Conservation (phyloP, 2,888 invertebrate genomes). For the Drosophila tripunctata region DNA sequence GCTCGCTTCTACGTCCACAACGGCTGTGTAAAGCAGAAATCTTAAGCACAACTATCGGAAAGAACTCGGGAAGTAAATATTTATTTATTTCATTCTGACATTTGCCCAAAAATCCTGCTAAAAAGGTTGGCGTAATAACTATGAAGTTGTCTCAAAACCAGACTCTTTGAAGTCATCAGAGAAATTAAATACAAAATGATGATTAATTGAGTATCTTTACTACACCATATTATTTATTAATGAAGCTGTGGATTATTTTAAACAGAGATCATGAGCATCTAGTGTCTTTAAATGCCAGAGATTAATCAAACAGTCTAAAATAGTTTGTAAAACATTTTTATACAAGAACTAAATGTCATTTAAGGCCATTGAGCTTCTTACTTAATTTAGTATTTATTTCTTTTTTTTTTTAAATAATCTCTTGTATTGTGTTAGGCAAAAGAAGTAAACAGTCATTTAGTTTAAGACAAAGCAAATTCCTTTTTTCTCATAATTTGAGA, state of each 20-base stretch:
- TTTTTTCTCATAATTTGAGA: not conserved
- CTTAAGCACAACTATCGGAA: too few species aligned
- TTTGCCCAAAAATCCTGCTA: not conserved
- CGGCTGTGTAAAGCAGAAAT: too few species aligned
- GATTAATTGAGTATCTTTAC: slow-evolving; percentile 6
- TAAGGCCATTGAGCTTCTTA: not conserved
- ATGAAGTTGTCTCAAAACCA: not conserved
- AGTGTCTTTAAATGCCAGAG: not conserved
- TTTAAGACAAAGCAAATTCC: too few species aligned
- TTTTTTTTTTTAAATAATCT: not conserved
- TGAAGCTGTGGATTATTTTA: not conserved
- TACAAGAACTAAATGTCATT: not conserved
- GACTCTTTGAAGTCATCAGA: not conserved
- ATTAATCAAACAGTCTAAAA: not conserved
- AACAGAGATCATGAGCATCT: not conserved
- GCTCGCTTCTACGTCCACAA: too few species aligned
- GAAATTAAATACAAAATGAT: not conserved
- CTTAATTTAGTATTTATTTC: not conserved
- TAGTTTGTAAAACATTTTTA: not conserved
- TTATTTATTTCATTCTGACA: not conserved
- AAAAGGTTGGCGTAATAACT: not conserved
- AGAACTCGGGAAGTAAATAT: too few species aligned
- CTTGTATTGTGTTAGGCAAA: not conserved
- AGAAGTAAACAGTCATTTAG: too few species aligned
- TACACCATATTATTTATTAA: not conserved